Evolutionary conservation across 2,888 invertebrate species (phyloP), one percentile per base, ranked within the genome.

Genomic region (Acrobasis suavella): DNA sequence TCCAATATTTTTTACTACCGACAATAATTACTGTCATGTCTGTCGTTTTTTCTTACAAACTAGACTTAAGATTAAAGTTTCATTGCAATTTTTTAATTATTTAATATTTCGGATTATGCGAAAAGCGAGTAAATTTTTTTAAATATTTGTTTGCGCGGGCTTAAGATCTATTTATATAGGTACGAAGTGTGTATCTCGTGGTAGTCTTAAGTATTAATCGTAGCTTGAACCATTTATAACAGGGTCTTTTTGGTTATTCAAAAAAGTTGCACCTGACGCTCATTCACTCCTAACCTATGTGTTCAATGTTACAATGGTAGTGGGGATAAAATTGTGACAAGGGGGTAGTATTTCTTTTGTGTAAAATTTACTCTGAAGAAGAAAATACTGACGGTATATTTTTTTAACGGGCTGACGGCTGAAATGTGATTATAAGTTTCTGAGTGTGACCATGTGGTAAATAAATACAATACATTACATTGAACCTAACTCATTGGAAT

Each of bases 171-270:
- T 70, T 64, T 66, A 62, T 71, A 50, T 74, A 69, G 74, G 72
- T 74, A 69, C 62, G 64, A 74, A 72, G 75, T 80, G 75, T 80
- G 75, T 77, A 72, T 72, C 69, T 72, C 67, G 77, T 80, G 75
- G 60, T 77, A 69, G 75, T 68, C 54, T 70, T 81, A 78, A 76
- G 76, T 66, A 74, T 77, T 73, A 69, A 68, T 65, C 73, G 66
- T 79, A 77, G 74, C 75, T 75, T 76, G 73, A 76, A 80, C 66
- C 65, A 71, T 72, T 71, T 66, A 68, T 78, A 75, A 85, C 89
- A 89, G 90, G 89, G 90, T 89, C 83, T 82, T 86, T 89, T 89
- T 86, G 83, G 77, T 85, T 78, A 71, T 72, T 75, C 80, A 81
- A 84, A 85, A 85, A 82, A 73, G 75, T 75, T 82, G 73, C 85